A percentile compares a stretch with the other conserved stretches of the same genome.
These are phyloP conservation scores for Ormyrus pomaceus DNA, from an alignment of 2,888 invertebrate genomes.

Conservation along the genomic window DNA sequence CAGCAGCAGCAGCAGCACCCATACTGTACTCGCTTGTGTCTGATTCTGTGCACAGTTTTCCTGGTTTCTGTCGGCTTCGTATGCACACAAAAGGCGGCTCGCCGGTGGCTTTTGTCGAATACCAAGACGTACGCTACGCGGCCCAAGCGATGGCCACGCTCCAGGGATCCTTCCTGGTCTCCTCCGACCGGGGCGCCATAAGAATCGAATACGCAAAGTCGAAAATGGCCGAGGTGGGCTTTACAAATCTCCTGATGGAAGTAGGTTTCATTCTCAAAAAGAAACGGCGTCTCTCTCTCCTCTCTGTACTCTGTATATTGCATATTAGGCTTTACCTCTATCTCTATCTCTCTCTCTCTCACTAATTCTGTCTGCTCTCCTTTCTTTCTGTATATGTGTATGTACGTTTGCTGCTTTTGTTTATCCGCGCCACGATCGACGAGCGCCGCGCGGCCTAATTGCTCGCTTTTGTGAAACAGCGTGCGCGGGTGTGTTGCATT, in stretches of 20 bases:
- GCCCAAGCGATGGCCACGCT: slow-evolving; percentile 94
- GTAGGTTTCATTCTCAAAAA: slow-evolving; percentile 72
- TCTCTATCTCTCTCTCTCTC: slow-evolving; percentile 1
- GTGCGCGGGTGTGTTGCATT: slow-evolving; percentile 11
- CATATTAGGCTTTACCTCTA: not conserved
- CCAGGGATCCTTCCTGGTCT: slow-evolving; percentile 96
- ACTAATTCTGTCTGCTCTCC: not conserved
- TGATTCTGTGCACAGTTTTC: slow-evolving; percentile 88
- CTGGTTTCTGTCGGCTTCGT: slow-evolving; percentile 98
- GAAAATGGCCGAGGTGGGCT: slow-evolving; percentile 93
- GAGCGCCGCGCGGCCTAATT: slow-evolving; percentile 20
- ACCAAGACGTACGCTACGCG: slow-evolving; percentile 94
- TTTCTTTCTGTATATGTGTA: not conserved
- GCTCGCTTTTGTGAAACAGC: slow-evolving; percentile 33
- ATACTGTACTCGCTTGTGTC: slow-evolving; percentile 47
- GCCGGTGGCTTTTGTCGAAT: slow-evolving; percentile 99
- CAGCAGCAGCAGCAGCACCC: too few species aligned
- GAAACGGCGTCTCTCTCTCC: slow-evolving; percentile 18
- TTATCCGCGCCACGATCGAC: slow-evolving; percentile 18
- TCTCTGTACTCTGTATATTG: not conserved
- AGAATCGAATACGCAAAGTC: slow-evolving; percentile 99
- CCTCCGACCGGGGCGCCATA: slow-evolving; percentile 97
- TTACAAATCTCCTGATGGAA: slow-evolving; percentile 77
- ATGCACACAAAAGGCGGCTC: slow-evolving; percentile 93
- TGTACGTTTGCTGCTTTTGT: slow-evolving; percentile 23